phyloP scores from a whole-genome alignment of 2,797 vertebrate genomes.

The Catostomus latipinnis region DNA sequence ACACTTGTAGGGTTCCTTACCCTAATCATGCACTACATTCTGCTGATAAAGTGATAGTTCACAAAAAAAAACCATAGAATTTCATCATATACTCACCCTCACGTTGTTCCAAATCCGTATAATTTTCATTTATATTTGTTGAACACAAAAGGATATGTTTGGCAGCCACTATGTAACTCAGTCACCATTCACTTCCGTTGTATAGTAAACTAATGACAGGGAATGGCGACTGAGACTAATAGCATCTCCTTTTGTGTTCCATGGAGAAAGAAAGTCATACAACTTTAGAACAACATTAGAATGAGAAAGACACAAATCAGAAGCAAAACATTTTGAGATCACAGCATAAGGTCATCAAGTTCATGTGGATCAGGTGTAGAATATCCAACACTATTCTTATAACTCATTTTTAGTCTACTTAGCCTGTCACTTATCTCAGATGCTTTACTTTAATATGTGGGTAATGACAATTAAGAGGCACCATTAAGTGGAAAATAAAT shows the following conservation, averaged over 20 bases:
- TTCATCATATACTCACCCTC: not conserved
- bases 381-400: not conserved
- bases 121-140: too few species aligned
- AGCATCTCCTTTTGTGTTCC: too few species aligned
- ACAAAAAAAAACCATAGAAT: not conserved
- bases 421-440: conserved; percentile 27
- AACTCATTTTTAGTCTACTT: conserved; percentile 30
- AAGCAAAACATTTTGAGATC: not conserved
- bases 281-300: not conserved
- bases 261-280: too few species aligned
- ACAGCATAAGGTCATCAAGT: conserved; percentile 15
- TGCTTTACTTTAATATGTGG: not conserved
- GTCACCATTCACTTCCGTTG: too few species aligned
- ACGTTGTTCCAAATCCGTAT: too few species aligned
- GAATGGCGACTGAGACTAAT: too few species aligned
- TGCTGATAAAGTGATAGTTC: too few species aligned
- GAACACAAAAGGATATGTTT: too few species aligned
- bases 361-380: conserved; percentile 10
- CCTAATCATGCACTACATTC: too few species aligned
- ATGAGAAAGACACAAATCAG: not conserved
- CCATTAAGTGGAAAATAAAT: conserved; percentile 4
- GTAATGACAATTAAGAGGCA: not conserved
- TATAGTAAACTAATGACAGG: too few species aligned
- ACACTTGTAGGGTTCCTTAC: too few species aligned
- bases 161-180: too few species aligned